Conservation (phyloP, 1,140 invertebrate species). For the Ips nitidus region DNA sequence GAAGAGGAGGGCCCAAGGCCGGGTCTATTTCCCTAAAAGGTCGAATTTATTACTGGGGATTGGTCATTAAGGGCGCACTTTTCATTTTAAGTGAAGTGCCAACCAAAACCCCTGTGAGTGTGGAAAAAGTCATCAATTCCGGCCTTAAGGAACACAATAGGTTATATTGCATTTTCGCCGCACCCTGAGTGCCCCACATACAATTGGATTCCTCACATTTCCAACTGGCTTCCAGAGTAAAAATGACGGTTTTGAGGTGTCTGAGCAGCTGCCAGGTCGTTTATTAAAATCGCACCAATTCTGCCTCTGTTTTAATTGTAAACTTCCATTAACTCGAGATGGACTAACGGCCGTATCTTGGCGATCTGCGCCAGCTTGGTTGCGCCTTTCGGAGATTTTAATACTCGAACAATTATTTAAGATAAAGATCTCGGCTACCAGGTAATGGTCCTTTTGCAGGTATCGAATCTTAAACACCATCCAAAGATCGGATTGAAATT, state of each 20-base stretch:
- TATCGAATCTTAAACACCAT: slow-evolving; percentile 26
- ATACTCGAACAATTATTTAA: slow-evolving; percentile 26
- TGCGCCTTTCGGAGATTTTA: slow-evolving; percentile 20
- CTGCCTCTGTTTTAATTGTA: slow-evolving; percentile 13
- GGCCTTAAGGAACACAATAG: too few relatives aligned
- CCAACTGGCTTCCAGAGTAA: too few relatives aligned
- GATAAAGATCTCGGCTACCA: slow-evolving; percentile 25
- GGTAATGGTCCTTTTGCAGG: slow-evolving; percentile 18
- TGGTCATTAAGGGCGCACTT: slow-evolving; percentile 8
- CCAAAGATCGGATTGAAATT: slow-evolving; percentile 25
- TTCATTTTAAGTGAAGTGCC: too few relatives aligned
- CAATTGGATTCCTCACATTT: too few relatives aligned
- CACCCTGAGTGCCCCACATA: too few relatives aligned
- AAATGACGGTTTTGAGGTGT: too few relatives aligned
- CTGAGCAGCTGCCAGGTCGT: too few relatives aligned
- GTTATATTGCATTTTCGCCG: too few relatives aligned
- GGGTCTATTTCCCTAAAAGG: slow-evolving; percentile 20
- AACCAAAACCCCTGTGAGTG: too few relatives aligned
- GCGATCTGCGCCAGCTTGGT: slow-evolving; percentile 10
- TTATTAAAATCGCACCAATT: not conserved
- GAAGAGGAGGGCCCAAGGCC: slow-evolving; percentile 26
- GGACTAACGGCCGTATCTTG: slow-evolving; percentile 9
- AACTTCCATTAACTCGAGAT: slow-evolving; percentile 12
- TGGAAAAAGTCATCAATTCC: too few relatives aligned
- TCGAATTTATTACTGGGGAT: slow-evolving; percentile 12